phyloP scores from a whole-genome alignment of 1,140 invertebrate species.

The Geopemphigus sp. region DNA sequence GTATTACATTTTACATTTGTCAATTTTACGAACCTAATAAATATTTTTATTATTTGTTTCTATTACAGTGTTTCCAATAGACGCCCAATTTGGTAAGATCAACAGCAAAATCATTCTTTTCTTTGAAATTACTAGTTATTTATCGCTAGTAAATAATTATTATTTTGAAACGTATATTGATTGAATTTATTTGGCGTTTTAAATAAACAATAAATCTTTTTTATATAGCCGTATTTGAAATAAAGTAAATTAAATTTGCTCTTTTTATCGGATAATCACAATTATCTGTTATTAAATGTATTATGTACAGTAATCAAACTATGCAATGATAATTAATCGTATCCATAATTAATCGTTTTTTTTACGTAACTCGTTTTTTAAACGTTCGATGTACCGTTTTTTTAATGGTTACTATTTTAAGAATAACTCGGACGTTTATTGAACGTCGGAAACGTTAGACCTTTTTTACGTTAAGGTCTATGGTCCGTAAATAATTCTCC shows the following conservation, averaged over 20 bases:
- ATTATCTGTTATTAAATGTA: background rate
- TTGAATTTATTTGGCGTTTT: constrained; percentile 17
- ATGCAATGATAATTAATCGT: background rate
- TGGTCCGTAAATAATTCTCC: too few species aligned
- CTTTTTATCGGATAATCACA: background rate
- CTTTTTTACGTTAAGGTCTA: too few species aligned
- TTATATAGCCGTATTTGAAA: background rate
- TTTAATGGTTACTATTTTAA: background rate
- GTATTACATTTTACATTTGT: background rate
- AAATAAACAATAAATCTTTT: background rate
- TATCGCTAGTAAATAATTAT: background rate
- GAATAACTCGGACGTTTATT: background rate
- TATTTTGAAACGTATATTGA: background rate
- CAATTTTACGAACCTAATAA: background rate
- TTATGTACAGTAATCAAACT: background rate
- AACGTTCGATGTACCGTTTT: too few species aligned
- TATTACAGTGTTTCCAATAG: constrained; percentile 70
- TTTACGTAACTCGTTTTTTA: too few species aligned
- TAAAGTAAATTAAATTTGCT: background rate
- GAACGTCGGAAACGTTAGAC: too few species aligned
- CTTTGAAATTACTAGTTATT: background rate
- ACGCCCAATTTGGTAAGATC: constrained; percentile 63
- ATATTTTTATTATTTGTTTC: constrained; percentile 52
- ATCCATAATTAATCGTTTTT: background rate
- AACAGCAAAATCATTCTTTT: background rate